Base-by-base conservation (phyloP, 2,797 vertebrate genomes). In the Peromyscus eremicus region DNA sequence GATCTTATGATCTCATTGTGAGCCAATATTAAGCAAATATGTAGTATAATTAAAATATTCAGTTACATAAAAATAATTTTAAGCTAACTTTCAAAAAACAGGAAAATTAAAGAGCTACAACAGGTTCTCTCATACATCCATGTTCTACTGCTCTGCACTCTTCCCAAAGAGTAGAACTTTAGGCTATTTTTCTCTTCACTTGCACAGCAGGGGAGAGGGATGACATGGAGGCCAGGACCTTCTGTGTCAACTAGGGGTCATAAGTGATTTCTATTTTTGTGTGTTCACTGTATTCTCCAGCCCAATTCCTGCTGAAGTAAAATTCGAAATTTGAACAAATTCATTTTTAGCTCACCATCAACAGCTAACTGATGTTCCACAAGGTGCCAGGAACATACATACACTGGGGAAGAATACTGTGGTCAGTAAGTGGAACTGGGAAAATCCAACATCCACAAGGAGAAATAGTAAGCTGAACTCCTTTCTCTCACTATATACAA, bases 261-360 rank as follows among this genome's bases (percentile, higher is more conserved):
- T 73, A 96, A 68, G 7, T 40, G 91, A 90, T 12, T 95, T 95
- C 43, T 91, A 49, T 29, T 87, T 90, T 57, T 80, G 34, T 57
- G 60, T 46, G 37, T 94, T 95, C 62, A 49, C 70, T 89, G 46
- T 46, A 71, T 90, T 91, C 57, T 92, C 46, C 85, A 95, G 62
- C 13, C 77, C 68, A 93, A 46, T n/a, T 96, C 96, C 52, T 49
- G 27, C 29, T 94, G 10, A 96, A 3, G 27, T 96, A 89, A 95
- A 86, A 86, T 87, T 91, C 43, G 94, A 43, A 92, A 92, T 89
- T 91, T n/a, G 92, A 96, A 91, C 7, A 21, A 95, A 89, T 55
- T 79, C 10, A 49, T 92, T 64, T 73, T 83, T 93, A 16, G 77
- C 7, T 57, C 77, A 75, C 6, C 16, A 73, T 27, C n/a, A 66